A percentile compares a stretch with the other conserved stretches of the same genome.
These are phyloP conservation scores for Pogonomyrmex californicus DNA, from an alignment of 1,140 invertebrate species.

Conservation along the genomic window DNA sequence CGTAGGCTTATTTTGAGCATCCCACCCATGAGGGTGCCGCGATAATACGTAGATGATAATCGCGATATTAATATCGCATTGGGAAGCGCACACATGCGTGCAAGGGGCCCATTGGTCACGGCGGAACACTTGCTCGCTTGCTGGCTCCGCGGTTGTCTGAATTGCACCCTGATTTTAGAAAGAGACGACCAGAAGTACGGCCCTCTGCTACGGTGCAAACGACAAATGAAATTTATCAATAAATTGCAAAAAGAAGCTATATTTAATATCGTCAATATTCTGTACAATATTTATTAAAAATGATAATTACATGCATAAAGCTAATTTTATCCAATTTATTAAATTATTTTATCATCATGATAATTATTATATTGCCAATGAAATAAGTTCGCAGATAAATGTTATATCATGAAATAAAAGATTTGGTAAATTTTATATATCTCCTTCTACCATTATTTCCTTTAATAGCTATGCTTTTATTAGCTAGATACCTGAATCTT, in stretches of 20 bases:
- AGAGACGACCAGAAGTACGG: slow-evolving; percentile 63
- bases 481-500: background rate
- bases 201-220: slow-evolving; percentile 42
- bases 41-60: slow-evolving; percentile 87
- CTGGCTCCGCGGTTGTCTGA: slow-evolving; percentile 81
- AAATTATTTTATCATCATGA: background rate
- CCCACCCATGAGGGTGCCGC: slow-evolving; percentile 67
- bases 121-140: slow-evolving; percentile 85
- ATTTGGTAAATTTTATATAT: background rate
- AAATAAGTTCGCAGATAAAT: background rate
- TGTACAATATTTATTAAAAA: background rate
- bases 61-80: slow-evolving; percentile 88
- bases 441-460: background rate
- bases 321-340: background rate
- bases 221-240: slow-evolving; percentile 48
- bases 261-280: background rate
- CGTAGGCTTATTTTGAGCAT: slow-evolving; percentile 73
- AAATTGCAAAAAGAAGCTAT: background rate
- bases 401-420: background rate
- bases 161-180: slow-evolving; percentile 84
- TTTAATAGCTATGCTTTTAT: background rate
- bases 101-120: slow-evolving; percentile 85
- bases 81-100: slow-evolving; percentile 87
- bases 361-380: background rate
- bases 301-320: background rate